Base-by-base conservation (phyloP, 1,140 invertebrate genomes). In the Pseudomyrmex dendroicus region DNA sequence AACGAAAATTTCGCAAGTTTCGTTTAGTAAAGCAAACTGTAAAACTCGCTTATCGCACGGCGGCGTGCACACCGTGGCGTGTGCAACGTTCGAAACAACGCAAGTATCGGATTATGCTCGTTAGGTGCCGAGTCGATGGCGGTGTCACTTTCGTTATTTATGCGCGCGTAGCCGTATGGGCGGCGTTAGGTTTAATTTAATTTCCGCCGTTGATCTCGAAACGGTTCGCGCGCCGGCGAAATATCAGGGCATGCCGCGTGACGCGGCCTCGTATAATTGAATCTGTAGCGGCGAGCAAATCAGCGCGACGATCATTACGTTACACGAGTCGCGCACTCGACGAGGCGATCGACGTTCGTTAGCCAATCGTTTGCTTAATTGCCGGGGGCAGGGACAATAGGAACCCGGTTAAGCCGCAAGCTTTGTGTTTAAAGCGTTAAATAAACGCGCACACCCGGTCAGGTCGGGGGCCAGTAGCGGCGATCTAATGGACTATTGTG, bases 321-420 rank as follows among this genome's bases (percentile, higher is more conserved):
- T 89, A 85, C 80, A 84, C 85, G 85, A 89, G 82, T 85, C 86
- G 73, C 63, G 70, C 73, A 48, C 22, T 68, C 57, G 61, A 25
- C 74, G 52, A 17, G 22, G 52, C 76, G 83, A 84, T 89, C 83
- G 83, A 63, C 78, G 73, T 89, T 89, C 87, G 88, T 89, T 89
- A 90, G 74, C 67, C 88, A 89, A 84, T 87, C 89, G 85, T 83
- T 88, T 66, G 83, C 66, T 70, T 88, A 90, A 89, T 90, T 82
- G 88, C 84, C 72, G 66, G 54, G 50, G 64, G 64, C 64, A 48
- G 20, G 72, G 64, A 76, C 83, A 84, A 86, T 89, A 70, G 77
- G 35, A 35, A 35, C 20, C 44, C 73, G 66, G 56, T 74, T 82
- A 78, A 86, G 77, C 84, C 76, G 35, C 78, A 61, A 35, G 84